Base-by-base conservation (phyloP, 2,113 vertebrate genomes). In the Ursus arctos region DNA sequence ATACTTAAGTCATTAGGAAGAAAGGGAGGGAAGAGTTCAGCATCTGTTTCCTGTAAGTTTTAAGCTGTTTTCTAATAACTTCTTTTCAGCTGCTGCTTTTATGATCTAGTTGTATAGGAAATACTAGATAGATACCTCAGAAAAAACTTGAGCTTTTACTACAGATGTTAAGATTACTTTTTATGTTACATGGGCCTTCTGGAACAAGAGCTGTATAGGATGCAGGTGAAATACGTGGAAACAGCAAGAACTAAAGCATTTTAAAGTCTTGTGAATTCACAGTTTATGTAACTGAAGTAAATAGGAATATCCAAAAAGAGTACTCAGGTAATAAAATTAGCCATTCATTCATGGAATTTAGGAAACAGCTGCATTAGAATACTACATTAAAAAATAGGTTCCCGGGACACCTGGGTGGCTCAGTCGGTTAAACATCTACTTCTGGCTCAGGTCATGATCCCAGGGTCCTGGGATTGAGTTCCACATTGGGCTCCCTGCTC, bases 241-340 rank as follows among this genome's bases (percentile, higher is more conserved):
- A 89, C 43, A 79, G 43, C 57, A 89, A 85, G 65, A 92, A 92
- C 86, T 92, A 76, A 85, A 96, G 59, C 67, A 59, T 67, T 76
- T 83, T 69, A 57, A 74, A 92, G 59, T 49, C 80, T 90, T 53
- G 24, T 76, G 16, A 96, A 53, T 49, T 76, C 74, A 43, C 24
- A 14, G 11, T 57, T 88, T 96, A 95, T 95, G 4, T 86, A 51
- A 88, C 57, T 63, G 6, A 89, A 85, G 16, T 80, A 47, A 80
- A 61, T 80, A 80, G 49, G 10, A 88, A n/a, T 40, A 49, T 55
- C 43, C 79, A 65, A 79, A 94, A 63, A 31, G 53, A 96, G 22
- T 80, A 16, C 76, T 36, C 28, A 92, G 43, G 51, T 95, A 85
- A 63, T 77, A 63, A 88, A 91, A 77, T 76, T 85, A 84, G 47